phyloP scores from a whole-genome alignment of 1,140 invertebrate genomes.

The Papilio aristodemus region DNA sequence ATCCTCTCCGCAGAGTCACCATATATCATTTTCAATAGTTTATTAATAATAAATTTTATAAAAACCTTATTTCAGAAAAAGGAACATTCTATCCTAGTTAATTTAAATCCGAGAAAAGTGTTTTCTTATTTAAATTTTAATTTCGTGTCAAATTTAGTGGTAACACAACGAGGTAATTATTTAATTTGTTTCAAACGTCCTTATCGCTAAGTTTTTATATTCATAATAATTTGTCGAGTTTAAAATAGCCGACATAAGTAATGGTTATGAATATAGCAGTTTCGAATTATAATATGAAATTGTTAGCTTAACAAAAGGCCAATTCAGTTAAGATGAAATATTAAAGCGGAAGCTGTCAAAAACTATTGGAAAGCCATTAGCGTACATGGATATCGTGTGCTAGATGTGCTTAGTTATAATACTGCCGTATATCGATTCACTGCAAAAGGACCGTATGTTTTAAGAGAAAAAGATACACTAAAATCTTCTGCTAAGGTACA shows the following conservation, averaged over 20 bases:
- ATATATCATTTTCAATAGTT: conserved; percentile 6
- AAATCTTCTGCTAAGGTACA: too few relatives aligned
- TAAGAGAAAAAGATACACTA: not conserved
- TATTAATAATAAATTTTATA: conserved; percentile 14
- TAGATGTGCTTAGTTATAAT: not conserved
- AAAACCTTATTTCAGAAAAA: not conserved
- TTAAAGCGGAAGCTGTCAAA: conserved; percentile 18
- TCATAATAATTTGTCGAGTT: not conserved
- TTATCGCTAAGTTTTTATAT: not conserved
- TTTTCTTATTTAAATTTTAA: too few relatives aligned
- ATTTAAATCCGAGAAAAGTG: too few relatives aligned
- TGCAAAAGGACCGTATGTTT: not conserved
- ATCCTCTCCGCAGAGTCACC: not conserved
- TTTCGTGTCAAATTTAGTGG: too few relatives aligned
- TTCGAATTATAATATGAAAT: conserved; percentile 17
- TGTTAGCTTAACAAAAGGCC: conserved; percentile 13
- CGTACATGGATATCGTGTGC: not conserved
- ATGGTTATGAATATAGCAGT: not conserved
- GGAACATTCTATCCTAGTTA: not conserved
- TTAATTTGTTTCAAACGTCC: too few relatives aligned
- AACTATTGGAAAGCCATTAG: conserved; percentile 20
- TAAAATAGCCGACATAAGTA: not conserved
- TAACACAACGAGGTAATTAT: too few relatives aligned
- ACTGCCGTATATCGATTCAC: not conserved
- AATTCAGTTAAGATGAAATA: conserved; percentile 22